Evolutionary conservation across 2,797 vertebrate genomes (phyloP).

Genomic region (Heliangelus exortis): DNA sequence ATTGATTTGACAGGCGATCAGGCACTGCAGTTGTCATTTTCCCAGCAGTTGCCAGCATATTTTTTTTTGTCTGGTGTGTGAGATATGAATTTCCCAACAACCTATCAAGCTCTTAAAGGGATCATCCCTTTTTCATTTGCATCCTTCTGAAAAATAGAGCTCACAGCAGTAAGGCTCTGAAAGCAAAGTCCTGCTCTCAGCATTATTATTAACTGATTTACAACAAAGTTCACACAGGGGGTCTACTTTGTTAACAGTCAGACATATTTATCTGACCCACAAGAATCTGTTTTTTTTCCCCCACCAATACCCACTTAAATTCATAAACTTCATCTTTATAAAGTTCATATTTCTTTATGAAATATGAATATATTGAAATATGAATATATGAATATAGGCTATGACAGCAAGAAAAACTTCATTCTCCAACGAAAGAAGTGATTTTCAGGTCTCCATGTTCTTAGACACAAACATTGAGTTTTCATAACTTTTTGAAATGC

Average conservation of each 20-base stretch:
- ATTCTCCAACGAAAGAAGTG: not conserved
- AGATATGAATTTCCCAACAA: slow-evolving; percentile 61
- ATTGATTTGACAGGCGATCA: slow-evolving; percentile 72
- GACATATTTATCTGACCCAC: not conserved
- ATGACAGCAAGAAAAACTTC: not conserved
- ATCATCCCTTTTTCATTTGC: slow-evolving; percentile 36
- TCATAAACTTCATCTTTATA: not conserved
- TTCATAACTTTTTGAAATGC: not conserved
- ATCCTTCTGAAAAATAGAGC: not conserved
- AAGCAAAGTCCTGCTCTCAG: not conserved
- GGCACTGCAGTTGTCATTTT: slow-evolving; percentile 70
- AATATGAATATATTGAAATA: no score
- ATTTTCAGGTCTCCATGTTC: not conserved
- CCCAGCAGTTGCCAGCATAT: slow-evolving; percentile 70
- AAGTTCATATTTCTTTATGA: not conserved
- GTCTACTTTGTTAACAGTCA: not conserved
- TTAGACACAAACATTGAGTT: not conserved
- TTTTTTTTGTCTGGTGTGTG: slow-evolving; percentile 56
- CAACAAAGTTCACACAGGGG: not conserved
- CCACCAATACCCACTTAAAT: not conserved
- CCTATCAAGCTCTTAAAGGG: slow-evolving; percentile 55
- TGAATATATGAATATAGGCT: no score
- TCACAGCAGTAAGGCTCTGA: not conserved
- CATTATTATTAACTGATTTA: not conserved
- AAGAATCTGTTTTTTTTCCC: not conserved